Conservation (phyloP, 2,797 vertebrate genomes). For the Mus caroli region DNA sequence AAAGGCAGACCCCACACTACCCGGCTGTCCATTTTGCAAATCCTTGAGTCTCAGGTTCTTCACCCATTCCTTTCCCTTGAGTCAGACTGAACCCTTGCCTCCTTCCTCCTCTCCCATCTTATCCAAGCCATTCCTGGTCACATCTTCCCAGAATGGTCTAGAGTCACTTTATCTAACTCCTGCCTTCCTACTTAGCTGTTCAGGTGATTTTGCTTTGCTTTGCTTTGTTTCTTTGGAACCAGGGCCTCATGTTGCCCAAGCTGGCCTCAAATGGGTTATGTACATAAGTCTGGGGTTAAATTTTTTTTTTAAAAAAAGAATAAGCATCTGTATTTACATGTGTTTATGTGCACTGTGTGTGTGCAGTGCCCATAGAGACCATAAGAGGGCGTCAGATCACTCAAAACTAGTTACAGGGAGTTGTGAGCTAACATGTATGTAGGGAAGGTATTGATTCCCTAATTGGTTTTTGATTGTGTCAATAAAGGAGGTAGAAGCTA, state of each 20-base stretch:
- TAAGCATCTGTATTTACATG: neutral
- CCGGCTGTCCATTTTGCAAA: neutral
- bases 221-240: neutral
- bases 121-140: neutral
- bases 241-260: neutral
- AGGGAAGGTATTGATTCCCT: too few relatives aligned
- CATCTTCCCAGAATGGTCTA: neutral
- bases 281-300: neutral
- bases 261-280: neutral
- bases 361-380: neutral
- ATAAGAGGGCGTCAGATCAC: neutral
- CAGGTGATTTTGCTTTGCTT: neutral
- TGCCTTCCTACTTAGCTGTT: neutral
- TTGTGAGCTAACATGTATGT: neutral
- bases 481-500: too few relatives aligned
- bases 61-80: neutral
- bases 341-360: neutral
- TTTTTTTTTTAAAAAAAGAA: neutral
- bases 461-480: too few relatives aligned
- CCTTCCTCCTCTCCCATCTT: neutral
- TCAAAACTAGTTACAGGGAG: neutral
- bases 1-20: neutral
- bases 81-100: neutral
- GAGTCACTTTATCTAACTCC: neutral
- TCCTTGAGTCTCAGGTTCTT: slow-evolving; percentile 38